phyloP scores from a whole-genome alignment of 2,888 invertebrate species.

The Synanthedon formicaeformis region DNA sequence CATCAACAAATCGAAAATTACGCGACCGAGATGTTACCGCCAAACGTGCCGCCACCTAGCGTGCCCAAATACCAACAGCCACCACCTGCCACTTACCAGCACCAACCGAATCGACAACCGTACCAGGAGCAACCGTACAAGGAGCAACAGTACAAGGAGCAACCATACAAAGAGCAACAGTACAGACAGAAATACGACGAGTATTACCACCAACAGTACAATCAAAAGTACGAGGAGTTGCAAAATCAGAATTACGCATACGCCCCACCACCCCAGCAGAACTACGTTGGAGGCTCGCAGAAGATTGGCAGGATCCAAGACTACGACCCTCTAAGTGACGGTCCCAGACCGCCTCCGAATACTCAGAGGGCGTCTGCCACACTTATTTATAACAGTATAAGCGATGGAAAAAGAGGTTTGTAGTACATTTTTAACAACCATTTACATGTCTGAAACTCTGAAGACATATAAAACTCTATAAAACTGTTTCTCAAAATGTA shows the following conservation, averaged over 20 bases:
- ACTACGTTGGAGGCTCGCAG: slow-evolving; percentile 32
- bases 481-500: no score
- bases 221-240: slow-evolving; percentile 13
- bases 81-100: slow-evolving; percentile 10
- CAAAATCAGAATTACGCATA: slow-evolving; percentile 21
- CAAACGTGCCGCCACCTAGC: slow-evolving; percentile 23
- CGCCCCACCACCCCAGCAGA: slow-evolving; percentile 18
- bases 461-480: neutral
- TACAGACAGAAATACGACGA: slow-evolving; percentile 9
- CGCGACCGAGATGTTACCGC: slow-evolving; percentile 55
- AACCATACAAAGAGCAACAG: slow-evolving; percentile 15
- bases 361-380: slow-evolving; percentile 84
- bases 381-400: slow-evolving; percentile 80
- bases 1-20: slow-evolving; percentile 64
- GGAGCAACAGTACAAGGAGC: slow-evolving; percentile 14
- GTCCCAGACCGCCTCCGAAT: slow-evolving; percentile 77
- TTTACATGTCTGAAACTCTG: neutral
- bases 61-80: slow-evolving; percentile 9
- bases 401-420: slow-evolving; percentile 53
- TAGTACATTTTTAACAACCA: slow-evolving; percentile 4
- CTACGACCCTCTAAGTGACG: slow-evolving; percentile 81
- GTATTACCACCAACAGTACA: slow-evolving; percentile 7
- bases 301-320: slow-evolving; percentile 82
- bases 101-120: slow-evolving; percentile 10
- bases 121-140: slow-evolving; percentile 44